These are phyloP conservation scores for Aphis craccivora DNA, from an alignment of 1,140 invertebrate species.

Conservation along the genomic window DNA sequence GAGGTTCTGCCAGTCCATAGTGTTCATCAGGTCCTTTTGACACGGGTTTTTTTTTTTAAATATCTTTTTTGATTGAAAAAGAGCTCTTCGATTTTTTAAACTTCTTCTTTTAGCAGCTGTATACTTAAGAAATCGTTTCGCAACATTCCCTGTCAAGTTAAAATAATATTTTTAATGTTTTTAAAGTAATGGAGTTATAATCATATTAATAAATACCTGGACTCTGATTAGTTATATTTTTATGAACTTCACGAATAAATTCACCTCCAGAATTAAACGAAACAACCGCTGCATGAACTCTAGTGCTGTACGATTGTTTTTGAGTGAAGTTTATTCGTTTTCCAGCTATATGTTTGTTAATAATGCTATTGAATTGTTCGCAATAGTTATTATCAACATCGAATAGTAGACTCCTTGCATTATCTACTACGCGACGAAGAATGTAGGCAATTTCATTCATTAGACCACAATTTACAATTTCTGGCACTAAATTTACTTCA, in stretches of 20 bases:
- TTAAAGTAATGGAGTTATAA: background rate
- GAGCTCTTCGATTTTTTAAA: background rate
- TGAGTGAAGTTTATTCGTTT: background rate
- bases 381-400: background rate
- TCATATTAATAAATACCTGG: background rate
- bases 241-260: background rate
- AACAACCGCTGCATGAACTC: background rate
- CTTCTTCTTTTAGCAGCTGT: constrained; percentile 2
- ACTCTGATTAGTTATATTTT: constrained; percentile 14
- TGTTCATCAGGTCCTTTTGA: background rate
- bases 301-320: constrained; percentile 10
- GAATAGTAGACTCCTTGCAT: background rate
- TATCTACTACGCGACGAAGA: background rate
- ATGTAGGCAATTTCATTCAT: background rate
- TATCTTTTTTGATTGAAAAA: background rate
- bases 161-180: background rate
- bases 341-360: too few relatives aligned
- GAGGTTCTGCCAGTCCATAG: background rate
- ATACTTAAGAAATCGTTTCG: background rate
- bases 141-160: background rate
- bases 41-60: background rate
- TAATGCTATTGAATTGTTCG: too few relatives aligned
- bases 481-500: constrained; percentile 2
- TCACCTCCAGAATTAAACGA: constrained; percentile 21
- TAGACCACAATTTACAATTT: background rate